Conservation (phyloP, 2,888 invertebrate species). For the Temnothorax ravouxi region DNA sequence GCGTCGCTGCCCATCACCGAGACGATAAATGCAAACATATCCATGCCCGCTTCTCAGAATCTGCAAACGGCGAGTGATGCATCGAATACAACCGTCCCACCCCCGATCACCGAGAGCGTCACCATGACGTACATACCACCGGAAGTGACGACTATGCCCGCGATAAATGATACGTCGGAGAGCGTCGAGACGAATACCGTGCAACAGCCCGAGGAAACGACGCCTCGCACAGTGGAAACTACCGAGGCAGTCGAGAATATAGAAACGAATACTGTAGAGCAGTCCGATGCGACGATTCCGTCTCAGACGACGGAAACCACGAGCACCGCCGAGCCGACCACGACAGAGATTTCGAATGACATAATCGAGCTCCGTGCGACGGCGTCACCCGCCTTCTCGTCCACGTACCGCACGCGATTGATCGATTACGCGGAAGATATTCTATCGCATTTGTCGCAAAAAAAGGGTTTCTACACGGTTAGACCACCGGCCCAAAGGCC, state of each 20-base stretch:
- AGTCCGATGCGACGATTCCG: constrained; percentile 40
- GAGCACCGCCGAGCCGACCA: constrained; percentile 47
- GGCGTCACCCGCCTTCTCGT: neutral
- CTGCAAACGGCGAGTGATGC: neutral
- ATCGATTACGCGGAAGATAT: constrained; percentile 73
- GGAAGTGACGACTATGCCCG: neutral
- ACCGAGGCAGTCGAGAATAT: neutral
- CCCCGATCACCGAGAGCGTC: constrained; percentile 4
- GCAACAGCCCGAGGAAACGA: constrained; percentile 44
- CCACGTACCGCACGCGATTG: constrained; percentile 62
- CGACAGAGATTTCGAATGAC: constrained; percentile 61
- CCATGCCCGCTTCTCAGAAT: neutral
- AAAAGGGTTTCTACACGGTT: neutral
- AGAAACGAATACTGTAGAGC: constrained; percentile 24
- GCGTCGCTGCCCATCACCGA: neutral
- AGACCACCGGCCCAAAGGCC: neutral
- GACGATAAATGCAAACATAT: neutral
- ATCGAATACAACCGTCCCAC: neutral
- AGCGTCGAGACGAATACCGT: constrained; percentile 57
- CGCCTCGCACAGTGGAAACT: neutral
- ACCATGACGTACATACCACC: neutral
- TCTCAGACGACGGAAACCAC: constrained; percentile 38
- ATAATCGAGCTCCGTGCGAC: constrained; percentile 58
- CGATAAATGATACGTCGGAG: constrained; percentile 46
- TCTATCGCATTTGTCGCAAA: constrained; percentile 60